A percentile compares a stretch with the other conserved stretches of the same genome.
Conservation (phyloP, 2,113 vertebrate genomes). For the Seriola dumerili region DNA sequence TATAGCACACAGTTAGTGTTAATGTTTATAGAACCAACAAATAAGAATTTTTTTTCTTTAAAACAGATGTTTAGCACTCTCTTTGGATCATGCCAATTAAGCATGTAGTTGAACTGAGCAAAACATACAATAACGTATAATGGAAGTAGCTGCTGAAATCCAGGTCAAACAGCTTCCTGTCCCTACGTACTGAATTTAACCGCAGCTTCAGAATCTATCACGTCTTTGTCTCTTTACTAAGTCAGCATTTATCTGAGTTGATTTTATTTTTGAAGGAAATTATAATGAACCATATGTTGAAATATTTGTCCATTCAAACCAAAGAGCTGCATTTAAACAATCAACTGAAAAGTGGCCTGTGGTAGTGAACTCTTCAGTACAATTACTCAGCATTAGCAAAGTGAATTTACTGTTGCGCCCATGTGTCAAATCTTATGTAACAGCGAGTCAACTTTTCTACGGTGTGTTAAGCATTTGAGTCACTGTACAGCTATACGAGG, state of each 20-base stretch:
- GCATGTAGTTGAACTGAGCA: no score
- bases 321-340: background rate
- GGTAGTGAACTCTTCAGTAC: background rate
- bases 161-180: no score
- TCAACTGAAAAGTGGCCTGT: background rate
- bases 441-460: slow-evolving; percentile 25
- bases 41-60: no score
- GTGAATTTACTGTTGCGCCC: background rate
- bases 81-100: no score
- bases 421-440: slow-evolving; percentile 7
- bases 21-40: background rate
- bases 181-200: no score
- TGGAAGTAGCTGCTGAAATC: no score
- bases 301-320: background rate
- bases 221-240: background rate
- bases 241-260: background rate
- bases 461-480: slow-evolving; percentile 31
- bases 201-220: no score
- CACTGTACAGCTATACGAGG: background rate
- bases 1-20: no score
- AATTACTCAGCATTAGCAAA: background rate
- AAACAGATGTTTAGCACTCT: no score
- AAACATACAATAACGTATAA: no score
- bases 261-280: background rate
- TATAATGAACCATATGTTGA: background rate